phyloP scores from a whole-genome alignment of 2,888 invertebrate genomes.

The Frankliniella fusca region DNA sequence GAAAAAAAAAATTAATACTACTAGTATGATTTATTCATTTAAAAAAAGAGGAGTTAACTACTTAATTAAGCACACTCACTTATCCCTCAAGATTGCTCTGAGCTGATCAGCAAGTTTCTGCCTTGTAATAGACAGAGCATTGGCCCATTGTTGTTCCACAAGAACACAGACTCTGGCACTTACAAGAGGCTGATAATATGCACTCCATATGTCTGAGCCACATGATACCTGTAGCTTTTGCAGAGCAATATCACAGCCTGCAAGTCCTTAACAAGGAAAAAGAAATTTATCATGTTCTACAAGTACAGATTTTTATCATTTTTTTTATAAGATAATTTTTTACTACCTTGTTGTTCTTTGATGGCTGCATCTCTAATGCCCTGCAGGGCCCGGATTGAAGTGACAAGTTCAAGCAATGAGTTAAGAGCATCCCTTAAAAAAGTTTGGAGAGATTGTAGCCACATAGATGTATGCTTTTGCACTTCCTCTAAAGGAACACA shows the following conservation, averaged over 20 bases:
- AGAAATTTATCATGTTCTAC: neutral
- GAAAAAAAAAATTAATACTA: slow-evolving; percentile 25
- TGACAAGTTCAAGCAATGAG: slow-evolving; percentile 60
- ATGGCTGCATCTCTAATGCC: slow-evolving; percentile 67
- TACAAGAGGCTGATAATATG: slow-evolving; percentile 59
- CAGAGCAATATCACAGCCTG: slow-evolving; percentile 62
- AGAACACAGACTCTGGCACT: neutral
- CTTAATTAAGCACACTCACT: neutral
- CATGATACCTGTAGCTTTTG: slow-evolving; percentile 55
- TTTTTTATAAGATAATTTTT: neutral
- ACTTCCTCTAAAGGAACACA: slow-evolving; percentile 45
- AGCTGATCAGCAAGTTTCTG: slow-evolving; percentile 9
- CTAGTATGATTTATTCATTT: neutral
- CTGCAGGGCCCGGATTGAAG: slow-evolving; percentile 66
- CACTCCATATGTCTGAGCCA: slow-evolving; percentile 63
- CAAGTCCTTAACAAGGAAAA: slow-evolving; percentile 51
- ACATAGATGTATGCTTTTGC: slow-evolving; percentile 54
- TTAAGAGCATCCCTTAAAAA: slow-evolving; percentile 57
- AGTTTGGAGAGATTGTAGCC: slow-evolving; percentile 60
- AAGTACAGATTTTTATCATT: too few species aligned
- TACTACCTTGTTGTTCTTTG: slow-evolving; percentile 46
- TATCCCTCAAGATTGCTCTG: slow-evolving; percentile 4
- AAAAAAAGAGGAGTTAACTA: too few species aligned
- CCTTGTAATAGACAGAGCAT: neutral
- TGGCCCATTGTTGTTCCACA: slow-evolving; percentile 2